Conservation (phyloP, 2,888 invertebrate genomes). For the Volucella bombylans region DNA sequence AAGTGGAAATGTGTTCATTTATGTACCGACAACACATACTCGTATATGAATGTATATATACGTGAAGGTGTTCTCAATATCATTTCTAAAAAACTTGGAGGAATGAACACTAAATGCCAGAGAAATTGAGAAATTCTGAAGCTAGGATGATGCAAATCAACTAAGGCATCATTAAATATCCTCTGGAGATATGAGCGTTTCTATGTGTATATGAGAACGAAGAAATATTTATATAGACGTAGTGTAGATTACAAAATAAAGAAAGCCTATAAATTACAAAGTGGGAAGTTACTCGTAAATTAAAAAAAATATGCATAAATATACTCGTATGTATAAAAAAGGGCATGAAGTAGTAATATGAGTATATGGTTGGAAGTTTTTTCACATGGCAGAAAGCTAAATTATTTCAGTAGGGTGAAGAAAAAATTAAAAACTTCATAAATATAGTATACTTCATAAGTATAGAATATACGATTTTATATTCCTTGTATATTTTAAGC, state of each 20-base stretch:
- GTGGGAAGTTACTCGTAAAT: constrained; percentile 23
- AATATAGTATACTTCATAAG: too few species aligned
- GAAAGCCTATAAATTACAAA: constrained; percentile 47
- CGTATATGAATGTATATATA: not conserved
- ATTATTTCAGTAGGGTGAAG: too few species aligned
- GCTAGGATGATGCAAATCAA: constrained; percentile 55
- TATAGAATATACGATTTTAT: too few species aligned
- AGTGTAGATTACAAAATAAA: constrained; percentile 49
- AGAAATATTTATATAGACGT: constrained; percentile 16
- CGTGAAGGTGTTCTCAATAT: constrained; percentile 28
- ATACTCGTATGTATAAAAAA: too few species aligned
- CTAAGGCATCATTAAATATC: constrained; percentile 40
- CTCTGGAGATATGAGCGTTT: constrained; percentile 1
- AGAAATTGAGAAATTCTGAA: constrained; percentile 39
- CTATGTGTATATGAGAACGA: not conserved
- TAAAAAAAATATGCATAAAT: constrained; percentile 17
- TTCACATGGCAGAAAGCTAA: too few species aligned
- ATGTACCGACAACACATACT: too few species aligned
- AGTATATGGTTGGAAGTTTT: too few species aligned
- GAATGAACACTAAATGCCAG: constrained; percentile 19
- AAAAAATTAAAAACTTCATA: too few species aligned
- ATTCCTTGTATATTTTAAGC: too few species aligned
- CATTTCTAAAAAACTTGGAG: not conserved
- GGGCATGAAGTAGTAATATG: too few species aligned
- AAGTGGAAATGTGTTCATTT: too few species aligned